Base-by-base conservation (phyloP, 2,113 vertebrate species). In the Chamaetylas fuelleborni region DNA sequence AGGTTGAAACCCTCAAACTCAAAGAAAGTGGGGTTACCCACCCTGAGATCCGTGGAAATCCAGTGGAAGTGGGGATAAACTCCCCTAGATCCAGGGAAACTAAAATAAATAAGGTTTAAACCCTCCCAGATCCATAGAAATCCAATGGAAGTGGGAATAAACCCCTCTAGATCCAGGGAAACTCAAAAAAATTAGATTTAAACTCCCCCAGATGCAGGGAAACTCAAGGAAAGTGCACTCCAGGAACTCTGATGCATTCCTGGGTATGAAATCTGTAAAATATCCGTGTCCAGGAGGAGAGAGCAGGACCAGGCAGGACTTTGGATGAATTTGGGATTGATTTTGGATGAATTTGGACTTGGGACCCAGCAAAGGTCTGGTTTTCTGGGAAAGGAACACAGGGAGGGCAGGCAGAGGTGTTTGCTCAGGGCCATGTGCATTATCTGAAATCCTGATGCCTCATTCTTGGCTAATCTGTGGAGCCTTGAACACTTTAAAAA, bases 311-410 rank as follows among this genome's bases (percentile, higher is more conserved):
- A 14, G 56, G 60, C 5, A 4, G n/a, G 43, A 40, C 67, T 3
- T 53, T 11, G 50, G 8, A 51, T 28, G 14, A 16, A 26, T 50
- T 50, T 50, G 24, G 48, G 8, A 50, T 26, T 25, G 48, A 50
- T 50, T 48, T 14, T 25, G 48, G 64, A 2, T 28, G 5, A 6
- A 0, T 28, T 26, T 0, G 33, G 56, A 28, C 28, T 50, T 11
- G 11, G 72, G 86, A 16, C 38, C 2, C 1, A 0, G 51, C 58
- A n/a, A 50, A 65, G 54, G 56, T 50, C 50, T 0, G 0, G 33
- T 19, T 66, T 94, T 31, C 48, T 18, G 9, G 74, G 71, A 23
- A 15, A 3, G 71, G 22, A 29, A 0, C 62, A 54, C 7, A 70
- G 66, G 67, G 25, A 80, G 20, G 13, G 31, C 22, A 66, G 67